phyloP scores from a whole-genome alignment of 2,797 vertebrate species.

The Labroides dimidiatus region DNA sequence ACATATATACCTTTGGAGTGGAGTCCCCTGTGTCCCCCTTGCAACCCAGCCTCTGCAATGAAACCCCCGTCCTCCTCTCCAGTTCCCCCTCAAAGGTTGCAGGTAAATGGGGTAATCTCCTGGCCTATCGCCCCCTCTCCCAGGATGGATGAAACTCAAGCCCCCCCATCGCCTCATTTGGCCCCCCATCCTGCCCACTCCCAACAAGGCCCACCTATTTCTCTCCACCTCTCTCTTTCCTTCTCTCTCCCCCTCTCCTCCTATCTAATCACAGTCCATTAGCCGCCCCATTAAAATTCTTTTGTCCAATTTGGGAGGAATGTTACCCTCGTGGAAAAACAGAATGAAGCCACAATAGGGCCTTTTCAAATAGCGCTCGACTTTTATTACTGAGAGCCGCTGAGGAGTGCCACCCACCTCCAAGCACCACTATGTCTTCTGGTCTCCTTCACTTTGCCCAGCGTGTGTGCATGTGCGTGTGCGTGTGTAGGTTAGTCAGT shows the following conservation, averaged over 20 bases:
- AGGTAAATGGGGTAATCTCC: slow-evolving; percentile 81
- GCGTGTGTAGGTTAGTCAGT: slow-evolving; percentile 15
- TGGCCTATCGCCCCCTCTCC: slow-evolving; percentile 71
- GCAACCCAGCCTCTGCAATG: slow-evolving; percentile 60
- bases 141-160: slow-evolving; percentile 75
- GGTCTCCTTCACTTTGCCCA: slow-evolving; percentile 35
- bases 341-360: slow-evolving; percentile 78
- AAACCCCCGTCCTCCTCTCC: slow-evolving; percentile 55
- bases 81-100: slow-evolving; percentile 75
- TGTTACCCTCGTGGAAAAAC: slow-evolving; percentile 82
- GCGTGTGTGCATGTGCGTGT: slow-evolving; percentile 24
- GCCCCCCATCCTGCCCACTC: slow-evolving; percentile 57
- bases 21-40: slow-evolving; percentile 63
- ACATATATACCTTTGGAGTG: slow-evolving; percentile 70
- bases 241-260: slow-evolving; percentile 56
- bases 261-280: slow-evolving; percentile 86
- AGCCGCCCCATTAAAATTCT: slow-evolving; percentile 87
- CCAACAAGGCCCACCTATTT: slow-evolving; percentile 57
- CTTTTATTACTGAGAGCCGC: slow-evolving; percentile 81
- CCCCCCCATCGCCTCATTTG: slow-evolving; percentile 56
- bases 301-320: slow-evolving; percentile 88
- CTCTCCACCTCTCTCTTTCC: slow-evolving; percentile 34
- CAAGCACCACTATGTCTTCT: slow-evolving; percentile 51
- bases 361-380: slow-evolving; percentile 79
- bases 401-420: slow-evolving; percentile 78